Evolutionary conservation across 2,888 invertebrate species (phyloP).

Genomic region (Aproaerema taeniolella): DNA sequence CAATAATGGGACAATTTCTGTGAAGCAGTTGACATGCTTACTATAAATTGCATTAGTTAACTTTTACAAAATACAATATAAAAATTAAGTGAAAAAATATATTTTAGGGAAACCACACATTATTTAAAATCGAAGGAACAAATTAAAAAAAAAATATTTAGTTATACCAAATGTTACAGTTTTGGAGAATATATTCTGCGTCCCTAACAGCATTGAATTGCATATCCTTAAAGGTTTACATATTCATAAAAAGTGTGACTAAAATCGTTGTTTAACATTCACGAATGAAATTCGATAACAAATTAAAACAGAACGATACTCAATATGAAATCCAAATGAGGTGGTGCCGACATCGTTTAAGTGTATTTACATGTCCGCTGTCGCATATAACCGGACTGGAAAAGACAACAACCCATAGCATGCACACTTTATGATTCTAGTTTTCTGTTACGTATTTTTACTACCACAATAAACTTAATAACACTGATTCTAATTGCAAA

Average conservation of each 20-base stretch:
- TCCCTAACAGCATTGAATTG: too few relatives aligned
- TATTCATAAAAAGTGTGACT: constrained; percentile 25
- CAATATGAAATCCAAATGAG: constrained; percentile 41
- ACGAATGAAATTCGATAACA: constrained; percentile 36
- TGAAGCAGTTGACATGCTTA: too few relatives aligned
- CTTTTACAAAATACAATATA: too few relatives aligned
- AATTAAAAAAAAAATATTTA: too few relatives aligned
- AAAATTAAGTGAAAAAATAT: too few relatives aligned
- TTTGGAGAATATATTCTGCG: too few relatives aligned
- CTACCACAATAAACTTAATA: constrained; percentile 4
- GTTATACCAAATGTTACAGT: too few relatives aligned
- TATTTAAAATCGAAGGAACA: too few relatives aligned
- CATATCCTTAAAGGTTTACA: too few relatives aligned
- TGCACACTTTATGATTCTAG: constrained; percentile 25
- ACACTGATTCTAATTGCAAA: not conserved
- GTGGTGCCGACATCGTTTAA: constrained; percentile 37
- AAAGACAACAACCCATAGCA: constrained; percentile 33
- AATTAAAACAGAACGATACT: constrained; percentile 36
- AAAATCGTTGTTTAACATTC: constrained; percentile 23
- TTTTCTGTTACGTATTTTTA: constrained; percentile 10
- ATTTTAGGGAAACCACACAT: too few relatives aligned
- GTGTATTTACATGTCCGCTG: constrained; percentile 47
- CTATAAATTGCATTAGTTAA: too few relatives aligned
- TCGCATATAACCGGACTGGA: constrained; percentile 28
- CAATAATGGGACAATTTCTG: too few relatives aligned